Evolutionary conservation across 1,140 invertebrate genomes (phyloP).

Genomic region (Myzus persicae): DNA sequence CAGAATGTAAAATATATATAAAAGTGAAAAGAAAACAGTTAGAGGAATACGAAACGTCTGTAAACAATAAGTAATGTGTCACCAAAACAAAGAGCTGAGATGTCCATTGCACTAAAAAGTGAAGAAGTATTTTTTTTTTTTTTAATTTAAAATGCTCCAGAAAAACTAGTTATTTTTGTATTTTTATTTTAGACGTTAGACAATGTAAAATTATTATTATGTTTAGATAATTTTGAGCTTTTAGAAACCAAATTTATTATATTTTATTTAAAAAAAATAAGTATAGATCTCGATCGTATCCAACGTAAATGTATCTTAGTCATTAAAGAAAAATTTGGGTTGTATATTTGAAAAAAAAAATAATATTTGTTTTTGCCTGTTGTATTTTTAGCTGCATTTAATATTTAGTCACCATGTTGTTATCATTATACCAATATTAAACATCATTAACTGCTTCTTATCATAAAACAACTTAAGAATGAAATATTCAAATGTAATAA

Average conservation of each 20-base stretch:
- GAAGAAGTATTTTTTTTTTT: neutral
- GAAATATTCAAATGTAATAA: neutral
- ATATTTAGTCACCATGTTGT: neutral
- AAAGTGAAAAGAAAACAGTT: neutral
- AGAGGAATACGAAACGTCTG: neutral
- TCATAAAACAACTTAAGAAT: neutral
- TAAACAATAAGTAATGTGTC: constrained; percentile 29
- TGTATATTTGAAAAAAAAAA: neutral
- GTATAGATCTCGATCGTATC: too few species aligned
- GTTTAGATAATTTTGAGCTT: neutral
- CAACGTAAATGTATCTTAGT: too few species aligned
- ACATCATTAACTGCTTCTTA: neutral
- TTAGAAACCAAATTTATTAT: neutral
- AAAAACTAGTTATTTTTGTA: neutral
- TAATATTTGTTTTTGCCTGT: neutral
- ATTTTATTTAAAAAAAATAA: too few species aligned
- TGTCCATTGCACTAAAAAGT: neutral
- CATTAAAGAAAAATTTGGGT: too few species aligned
- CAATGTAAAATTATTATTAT: neutral
- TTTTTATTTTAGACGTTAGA: neutral
- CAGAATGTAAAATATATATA: neutral
- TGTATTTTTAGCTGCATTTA: neutral
- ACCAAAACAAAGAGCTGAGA: neutral
- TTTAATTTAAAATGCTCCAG: neutral
- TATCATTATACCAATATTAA: neutral